These are phyloP conservation scores for Drosophila takahashii DNA, from an alignment of 1,140 invertebrate genomes.

Conservation along the genomic window DNA sequence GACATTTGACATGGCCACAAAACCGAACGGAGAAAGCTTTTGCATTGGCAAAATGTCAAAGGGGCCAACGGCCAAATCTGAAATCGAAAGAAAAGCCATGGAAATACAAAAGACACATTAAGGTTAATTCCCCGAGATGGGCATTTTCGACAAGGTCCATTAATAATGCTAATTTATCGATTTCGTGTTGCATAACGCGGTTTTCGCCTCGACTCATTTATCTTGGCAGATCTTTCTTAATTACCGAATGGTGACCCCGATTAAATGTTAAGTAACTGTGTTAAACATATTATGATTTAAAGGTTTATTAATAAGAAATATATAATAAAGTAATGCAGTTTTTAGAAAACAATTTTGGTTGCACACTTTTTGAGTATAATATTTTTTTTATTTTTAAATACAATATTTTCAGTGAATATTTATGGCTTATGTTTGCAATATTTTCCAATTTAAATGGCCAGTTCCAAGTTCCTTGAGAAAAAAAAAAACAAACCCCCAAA, in stretches of 20 bases:
- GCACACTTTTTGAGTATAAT: too few relatives aligned
- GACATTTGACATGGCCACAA: constrained; percentile 44
- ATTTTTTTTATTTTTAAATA: background rate
- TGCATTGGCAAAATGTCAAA: constrained; percentile 38
- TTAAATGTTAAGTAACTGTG: background rate
- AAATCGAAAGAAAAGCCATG: constrained; percentile 10
- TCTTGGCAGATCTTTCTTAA: background rate
- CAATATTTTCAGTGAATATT: background rate
- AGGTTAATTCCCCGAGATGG: constrained; percentile 40
- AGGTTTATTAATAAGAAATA: too few relatives aligned
- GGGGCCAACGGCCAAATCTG: constrained; percentile 13
- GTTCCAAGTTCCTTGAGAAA: constrained; percentile 1
- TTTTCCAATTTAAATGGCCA: constrained; percentile 14
- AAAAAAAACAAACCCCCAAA: background rate
- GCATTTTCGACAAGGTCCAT: constrained; percentile 29
- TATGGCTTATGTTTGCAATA: background rate
- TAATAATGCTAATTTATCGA: constrained; percentile 50
- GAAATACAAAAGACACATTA: constrained; percentile 29
- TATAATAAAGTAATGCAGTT: too few relatives aligned
- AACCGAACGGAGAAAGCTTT: constrained; percentile 25
- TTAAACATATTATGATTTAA: background rate
- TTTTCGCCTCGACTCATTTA: constrained; percentile 9
- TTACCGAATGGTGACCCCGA: background rate
- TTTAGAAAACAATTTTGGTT: too few relatives aligned
- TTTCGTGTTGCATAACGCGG: constrained; percentile 19